Evolutionary conservation across 2,797 vertebrate species (phyloP).

Genomic region (Lophura swinhoii): DNA sequence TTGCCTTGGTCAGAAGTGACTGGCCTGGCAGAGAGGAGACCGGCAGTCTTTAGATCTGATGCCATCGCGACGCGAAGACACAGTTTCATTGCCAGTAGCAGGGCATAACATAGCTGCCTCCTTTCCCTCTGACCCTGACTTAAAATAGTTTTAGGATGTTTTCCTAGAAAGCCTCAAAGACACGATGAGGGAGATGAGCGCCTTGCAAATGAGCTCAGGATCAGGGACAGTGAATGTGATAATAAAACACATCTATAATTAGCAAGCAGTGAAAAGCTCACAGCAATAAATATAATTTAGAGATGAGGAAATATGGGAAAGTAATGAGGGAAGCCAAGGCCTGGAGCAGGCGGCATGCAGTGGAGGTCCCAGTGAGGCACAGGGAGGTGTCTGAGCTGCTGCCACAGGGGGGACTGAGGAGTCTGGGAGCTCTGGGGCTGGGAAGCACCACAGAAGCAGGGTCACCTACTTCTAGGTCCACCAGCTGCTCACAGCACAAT

Average conservation of each 20-base stretch:
- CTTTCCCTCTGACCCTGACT: neutral
- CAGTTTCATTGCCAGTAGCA: neutral
- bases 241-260: neutral
- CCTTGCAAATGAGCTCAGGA: neutral
- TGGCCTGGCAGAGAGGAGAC: neutral
- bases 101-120: neutral
- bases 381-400: neutral
- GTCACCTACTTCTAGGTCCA: neutral
- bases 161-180: neutral
- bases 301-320: neutral
- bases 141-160: neutral
- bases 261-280: neutral
- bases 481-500: neutral
- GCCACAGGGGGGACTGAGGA: neutral
- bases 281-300: neutral
- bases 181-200: neutral
- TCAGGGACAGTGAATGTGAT: neutral
- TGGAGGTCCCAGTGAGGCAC: neutral
- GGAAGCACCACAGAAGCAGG: neutral
- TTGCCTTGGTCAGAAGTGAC: neutral
- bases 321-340: neutral
- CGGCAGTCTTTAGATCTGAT: neutral
- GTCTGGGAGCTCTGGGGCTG: neutral
- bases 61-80: neutral
- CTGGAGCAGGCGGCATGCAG: neutral